Base-by-base conservation (phyloP, 2,888 invertebrate species). In the Ormyrus rosae region DNA sequence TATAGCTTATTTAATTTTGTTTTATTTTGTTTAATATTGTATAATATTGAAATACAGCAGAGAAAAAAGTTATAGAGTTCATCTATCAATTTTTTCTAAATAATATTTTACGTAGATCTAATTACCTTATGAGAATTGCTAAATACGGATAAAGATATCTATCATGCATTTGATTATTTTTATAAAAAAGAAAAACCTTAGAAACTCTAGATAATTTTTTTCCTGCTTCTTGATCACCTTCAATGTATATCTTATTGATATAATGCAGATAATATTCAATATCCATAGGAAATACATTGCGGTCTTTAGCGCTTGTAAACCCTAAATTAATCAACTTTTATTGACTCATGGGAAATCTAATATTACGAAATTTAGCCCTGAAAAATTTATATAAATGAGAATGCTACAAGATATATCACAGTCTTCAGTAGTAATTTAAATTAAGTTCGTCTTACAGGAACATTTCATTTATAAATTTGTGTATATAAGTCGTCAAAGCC, bases 341-440 rank as follows among this genome's bases (percentile, higher is more conserved):
- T n/a, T 45, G 46, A 76, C 3, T 34, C 53, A 34, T 48, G 13
- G 77, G 58, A 45, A 77, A 77, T 77, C 45, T 67, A 68, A 48
- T 19, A 45, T 72, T 78, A 71, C 45, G 72, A 68, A 72, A 78
- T 72, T 72, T 50, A 67, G 34, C 78, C 78, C 68, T 78, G 72
- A 73, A 2, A 46, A 51, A 46, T 69, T 63, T 53, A 67, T 19
- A 71, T 67, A 78, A 67, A 78, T 71, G 72, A 72, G n/a, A 53
- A 48, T 34, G 11, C 50, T n/a, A 72, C 48, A 67, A 60, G 56
- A 51, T 67, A n/a, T 68, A 46, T 58, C 50, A 64, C 64, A 77
- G 77, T 77, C 34, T 34, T 34, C 34, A 34, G 34, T 34, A 34
- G 34, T 34, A 34, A 34, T 4, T 34, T 34, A 34, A 4, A 34